Evolutionary conservation across 1,140 invertebrate genomes (phyloP).

Genomic region (Cyclina sinensis): DNA sequence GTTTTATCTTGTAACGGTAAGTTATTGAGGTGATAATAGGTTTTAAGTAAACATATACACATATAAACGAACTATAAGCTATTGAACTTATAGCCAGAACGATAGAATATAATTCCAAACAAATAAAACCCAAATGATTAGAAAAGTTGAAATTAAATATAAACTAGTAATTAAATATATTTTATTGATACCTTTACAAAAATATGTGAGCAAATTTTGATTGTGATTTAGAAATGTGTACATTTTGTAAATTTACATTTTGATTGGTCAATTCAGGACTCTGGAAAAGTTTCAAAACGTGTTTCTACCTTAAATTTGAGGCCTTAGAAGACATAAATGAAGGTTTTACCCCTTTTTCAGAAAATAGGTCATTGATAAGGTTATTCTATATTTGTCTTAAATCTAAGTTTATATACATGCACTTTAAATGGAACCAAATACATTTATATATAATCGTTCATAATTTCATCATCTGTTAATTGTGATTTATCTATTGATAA

Average conservation of each 20-base stretch:
- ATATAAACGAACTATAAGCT: not conserved
- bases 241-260: not conserved
- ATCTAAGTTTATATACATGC: too few species aligned
- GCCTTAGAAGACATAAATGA: not conserved
- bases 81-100: not conserved
- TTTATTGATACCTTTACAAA: not conserved
- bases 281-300: not conserved
- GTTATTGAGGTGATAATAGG: conserved; percentile 13
- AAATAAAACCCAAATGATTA: not conserved
- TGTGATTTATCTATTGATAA: too few species aligned
- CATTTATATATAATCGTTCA: too few species aligned
- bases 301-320: not conserved
- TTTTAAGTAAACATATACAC: not conserved
- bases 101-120: not conserved
- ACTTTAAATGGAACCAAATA: too few species aligned
- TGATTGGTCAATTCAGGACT: not conserved
- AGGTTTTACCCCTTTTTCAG: too few species aligned
- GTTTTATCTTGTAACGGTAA: conserved; percentile 5
- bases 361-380: too few species aligned
- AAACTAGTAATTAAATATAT: not conserved
- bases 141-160: not conserved
- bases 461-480: too few species aligned
- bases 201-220: not conserved
- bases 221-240: not conserved
- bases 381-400: too few species aligned